Base-by-base conservation (phyloP, 2,113 vertebrate genomes). In the Centropristis striata region DNA sequence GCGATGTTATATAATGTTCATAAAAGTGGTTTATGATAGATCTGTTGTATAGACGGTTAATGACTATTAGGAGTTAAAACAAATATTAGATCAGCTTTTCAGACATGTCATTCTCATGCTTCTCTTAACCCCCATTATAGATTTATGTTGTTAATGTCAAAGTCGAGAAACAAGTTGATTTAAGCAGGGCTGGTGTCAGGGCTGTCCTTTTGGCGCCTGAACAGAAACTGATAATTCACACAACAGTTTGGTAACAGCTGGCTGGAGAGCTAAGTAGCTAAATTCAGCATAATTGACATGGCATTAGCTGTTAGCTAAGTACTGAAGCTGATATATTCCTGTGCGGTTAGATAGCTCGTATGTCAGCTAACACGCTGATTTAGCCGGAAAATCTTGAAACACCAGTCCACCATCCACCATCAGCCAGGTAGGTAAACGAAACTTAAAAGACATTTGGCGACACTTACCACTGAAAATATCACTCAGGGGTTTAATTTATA, bases 381-480 rank as follows among this genome's bases (percentile, higher is more conserved):
- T 20, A 54, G 4, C 37, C 25, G 20, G 46, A n/a, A 41, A 10
- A 32, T 5, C 8, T 12, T 21, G 37, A 36, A 37, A 37, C 47
- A 37, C 15, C 15, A 13, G 44, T 13, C 25, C 13, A 13, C 67
- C 16, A 39, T 12, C 42, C 4, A 61, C 50, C 12, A 53, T 2
- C 13, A 28, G 15, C 13, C 39, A 36, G 39, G 4, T 4, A 36
- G 39, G 4, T 4, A 60, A 71, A 25, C 4, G 4, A 81, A 73
- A 83, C 23, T n/a, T 23, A 13, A 41, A 58, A 11, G 10, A 44
- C 36, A 54, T 12, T 57, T 5, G 7, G 16, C 28, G 15, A 67
- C 37, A 83, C 90, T 90, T 79, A 92, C 90, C 88, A 4, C 39
- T 47, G 2, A 37, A 49, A 73, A 53, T 2, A 77, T 1, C 1